These are phyloP conservation scores for Lordiphosa clarofinis DNA, from an alignment of 1,140 invertebrate genomes.

Conservation along the genomic window DNA sequence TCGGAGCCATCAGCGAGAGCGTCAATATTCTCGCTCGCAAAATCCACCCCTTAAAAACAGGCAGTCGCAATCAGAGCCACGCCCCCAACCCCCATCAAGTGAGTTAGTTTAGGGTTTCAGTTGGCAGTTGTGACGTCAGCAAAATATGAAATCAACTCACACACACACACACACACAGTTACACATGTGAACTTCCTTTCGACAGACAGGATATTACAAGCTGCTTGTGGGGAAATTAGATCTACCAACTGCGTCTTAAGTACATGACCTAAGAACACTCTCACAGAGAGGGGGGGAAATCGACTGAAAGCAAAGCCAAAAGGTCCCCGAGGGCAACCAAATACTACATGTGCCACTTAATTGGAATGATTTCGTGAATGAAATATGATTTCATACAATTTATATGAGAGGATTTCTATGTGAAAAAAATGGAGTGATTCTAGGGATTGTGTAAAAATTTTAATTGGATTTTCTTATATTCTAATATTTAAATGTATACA, in stretches of 20 bases:
- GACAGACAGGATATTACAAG: constrained; percentile 16
- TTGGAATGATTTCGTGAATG: constrained; percentile 12
- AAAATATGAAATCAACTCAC: constrained; percentile 10
- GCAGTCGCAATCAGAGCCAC: constrained; percentile 1
- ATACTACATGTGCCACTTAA: constrained; percentile 9
- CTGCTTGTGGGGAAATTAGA: constrained; percentile 20
- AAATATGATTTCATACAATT: constrained; percentile 13
- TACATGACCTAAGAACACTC: neutral
- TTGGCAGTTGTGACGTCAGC: constrained; percentile 4
- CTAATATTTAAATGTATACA: too few species aligned
- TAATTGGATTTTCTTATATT: too few species aligned
- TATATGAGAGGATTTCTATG: neutral
- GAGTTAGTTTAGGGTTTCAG: constrained; percentile 10
- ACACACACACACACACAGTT: neutral
- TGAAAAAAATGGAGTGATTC: too few species aligned
- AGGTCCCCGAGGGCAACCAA: constrained; percentile 8
- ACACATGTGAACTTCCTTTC: too few species aligned
- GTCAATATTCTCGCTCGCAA: constrained; percentile 45
- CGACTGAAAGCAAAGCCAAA: neutral
- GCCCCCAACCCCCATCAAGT: constrained; percentile 6
- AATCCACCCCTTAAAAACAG: constrained; percentile 5
- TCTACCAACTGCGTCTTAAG: constrained; percentile 7
- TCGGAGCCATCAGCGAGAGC: constrained; percentile 49
- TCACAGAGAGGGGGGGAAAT: neutral
- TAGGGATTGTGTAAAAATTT: too few species aligned